These are phyloP conservation scores for Acanthisitta chloris DNA, from an alignment of 2,113 vertebrate species.

Conservation along the genomic window DNA sequence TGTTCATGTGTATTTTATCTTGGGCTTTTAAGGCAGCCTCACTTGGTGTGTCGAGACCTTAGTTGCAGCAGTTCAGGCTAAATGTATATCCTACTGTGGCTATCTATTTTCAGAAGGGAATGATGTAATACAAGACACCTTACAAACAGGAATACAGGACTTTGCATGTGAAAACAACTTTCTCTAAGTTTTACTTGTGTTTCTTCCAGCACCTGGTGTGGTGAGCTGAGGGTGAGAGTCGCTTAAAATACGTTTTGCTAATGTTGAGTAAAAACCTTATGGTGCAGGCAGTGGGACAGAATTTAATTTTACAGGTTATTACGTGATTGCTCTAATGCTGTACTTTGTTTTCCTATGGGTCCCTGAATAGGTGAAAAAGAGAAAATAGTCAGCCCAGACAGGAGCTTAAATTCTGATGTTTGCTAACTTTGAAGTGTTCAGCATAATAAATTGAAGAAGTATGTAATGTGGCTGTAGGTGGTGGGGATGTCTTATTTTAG, in stretches of 20 bases:
- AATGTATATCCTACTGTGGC: neutral
- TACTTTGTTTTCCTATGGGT: neutral
- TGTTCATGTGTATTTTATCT: neutral
- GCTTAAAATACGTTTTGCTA: neutral
- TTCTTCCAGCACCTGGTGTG: neutral
- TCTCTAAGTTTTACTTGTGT: neutral
- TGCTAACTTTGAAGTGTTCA: neutral
- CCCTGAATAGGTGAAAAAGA: neutral
- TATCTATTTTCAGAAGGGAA: neutral
- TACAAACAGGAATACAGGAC: neutral
- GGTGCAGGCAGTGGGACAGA: neutral
- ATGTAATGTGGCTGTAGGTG: neutral
- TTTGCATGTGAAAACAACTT: neutral
- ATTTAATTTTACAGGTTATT: neutral
- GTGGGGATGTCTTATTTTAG: neutral
- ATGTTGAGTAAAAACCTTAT: neutral
- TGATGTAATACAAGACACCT: neutral
- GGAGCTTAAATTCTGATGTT: neutral
- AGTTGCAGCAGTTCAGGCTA: neutral
- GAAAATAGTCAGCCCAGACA: neutral
- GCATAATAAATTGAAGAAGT: neutral
- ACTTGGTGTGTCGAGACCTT: neutral
- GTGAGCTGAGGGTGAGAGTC: neutral
- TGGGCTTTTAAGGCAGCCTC: neutral
- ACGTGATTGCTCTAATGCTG: neutral